Conservation (phyloP, 2,888 invertebrate genomes). For the Lepidonotus clava region DNA sequence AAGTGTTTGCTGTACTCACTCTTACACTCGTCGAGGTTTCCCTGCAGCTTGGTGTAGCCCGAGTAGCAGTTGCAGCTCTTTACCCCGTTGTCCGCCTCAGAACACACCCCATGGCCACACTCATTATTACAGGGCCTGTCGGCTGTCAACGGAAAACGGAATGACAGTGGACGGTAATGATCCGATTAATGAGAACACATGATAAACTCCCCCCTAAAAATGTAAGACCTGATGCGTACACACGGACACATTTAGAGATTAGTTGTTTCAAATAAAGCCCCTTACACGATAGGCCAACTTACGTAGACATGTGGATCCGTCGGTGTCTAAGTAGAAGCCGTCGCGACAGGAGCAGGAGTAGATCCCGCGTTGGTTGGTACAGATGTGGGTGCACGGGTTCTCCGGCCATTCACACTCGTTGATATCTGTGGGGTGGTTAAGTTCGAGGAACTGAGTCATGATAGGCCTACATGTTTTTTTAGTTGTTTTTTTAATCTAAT, state of each 20-base stretch:
- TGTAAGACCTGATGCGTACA: too few species aligned
- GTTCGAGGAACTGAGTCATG: too few species aligned
- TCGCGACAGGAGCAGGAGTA: conserved; percentile 60
- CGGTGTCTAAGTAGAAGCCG: conserved; percentile 26
- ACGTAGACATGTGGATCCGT: conserved; percentile 39
- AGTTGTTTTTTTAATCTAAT: too few species aligned
- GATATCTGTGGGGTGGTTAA: too few species aligned
- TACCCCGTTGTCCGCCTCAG: background rate
- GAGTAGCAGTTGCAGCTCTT: conserved; percentile 24
- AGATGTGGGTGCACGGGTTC: conserved; percentile 59
- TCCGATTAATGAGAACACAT: too few species aligned
- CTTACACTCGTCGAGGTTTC: background rate
- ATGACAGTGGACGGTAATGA: too few species aligned
- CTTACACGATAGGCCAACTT: too few species aligned
- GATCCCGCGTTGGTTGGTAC: conserved; percentile 59
- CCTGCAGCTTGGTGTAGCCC: background rate
- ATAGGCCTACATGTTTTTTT: too few species aligned
- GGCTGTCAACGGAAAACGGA: background rate
- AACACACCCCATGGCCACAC: background rate
- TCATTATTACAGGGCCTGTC: background rate
- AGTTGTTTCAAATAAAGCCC: too few species aligned
- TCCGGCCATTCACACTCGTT: conserved; percentile 31
- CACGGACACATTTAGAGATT: too few species aligned
- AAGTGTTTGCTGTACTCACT: background rate
- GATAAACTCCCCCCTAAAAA: too few species aligned